A percentile compares a stretch with the other conserved stretches of the same genome.
phyloP scores from a whole-genome alignment of 2,113 vertebrate species.

The Rutilus rutilus region DNA sequence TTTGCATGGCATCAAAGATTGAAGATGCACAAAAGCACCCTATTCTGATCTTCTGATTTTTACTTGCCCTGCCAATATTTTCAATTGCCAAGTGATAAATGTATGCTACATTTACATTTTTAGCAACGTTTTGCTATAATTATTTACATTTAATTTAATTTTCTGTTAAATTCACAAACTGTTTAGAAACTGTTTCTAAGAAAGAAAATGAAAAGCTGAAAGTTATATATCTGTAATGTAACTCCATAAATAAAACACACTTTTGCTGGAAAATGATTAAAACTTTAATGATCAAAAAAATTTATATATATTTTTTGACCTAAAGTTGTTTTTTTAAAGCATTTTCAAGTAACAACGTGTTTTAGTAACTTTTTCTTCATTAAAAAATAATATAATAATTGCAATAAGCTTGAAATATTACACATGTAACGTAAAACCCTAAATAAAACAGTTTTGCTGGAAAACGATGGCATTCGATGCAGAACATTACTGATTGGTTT shows the following conservation, averaged over 20 bases:
- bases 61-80: not conserved
- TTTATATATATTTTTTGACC: too few species aligned
- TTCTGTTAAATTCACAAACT: not conserved
- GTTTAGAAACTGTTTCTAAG: not conserved
- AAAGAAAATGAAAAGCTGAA: not conserved
- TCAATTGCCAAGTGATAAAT: not conserved
- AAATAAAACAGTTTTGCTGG: not conserved
- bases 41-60: not conserved
- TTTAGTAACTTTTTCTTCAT: not conserved
- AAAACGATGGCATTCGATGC: not conserved
- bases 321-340: too few species aligned
- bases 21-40: not conserved
- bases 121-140: not conserved
- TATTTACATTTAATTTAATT: not conserved
- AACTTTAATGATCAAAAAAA: not conserved
- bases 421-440: not conserved
- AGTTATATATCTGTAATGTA: not conserved
- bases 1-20: not conserved
- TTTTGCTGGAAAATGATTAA: not conserved
- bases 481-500: not conserved
- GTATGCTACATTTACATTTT: not conserved
- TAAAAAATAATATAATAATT: too few species aligned
- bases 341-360: not conserved
- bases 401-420: not conserved
- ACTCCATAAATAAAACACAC: not conserved